These are phyloP conservation scores for Albula glossodonta DNA, from an alignment of 2,113 vertebrate species.

Conservation along the genomic window DNA sequence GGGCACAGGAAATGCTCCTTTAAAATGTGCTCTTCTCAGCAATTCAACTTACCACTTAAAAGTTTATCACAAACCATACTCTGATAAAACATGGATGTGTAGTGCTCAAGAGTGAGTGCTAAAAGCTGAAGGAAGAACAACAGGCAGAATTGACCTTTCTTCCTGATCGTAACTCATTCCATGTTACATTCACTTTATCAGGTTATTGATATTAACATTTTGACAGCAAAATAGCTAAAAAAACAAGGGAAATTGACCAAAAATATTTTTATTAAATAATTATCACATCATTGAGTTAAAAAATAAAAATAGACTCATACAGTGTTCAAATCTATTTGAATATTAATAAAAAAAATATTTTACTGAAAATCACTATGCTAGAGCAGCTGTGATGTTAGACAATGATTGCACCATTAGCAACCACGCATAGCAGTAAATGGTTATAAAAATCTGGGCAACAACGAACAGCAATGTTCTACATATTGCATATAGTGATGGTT, in stretches of 20 bases:
- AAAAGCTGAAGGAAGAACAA: not conserved
- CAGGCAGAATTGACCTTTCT: not conserved
- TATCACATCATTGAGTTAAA: too few species aligned
- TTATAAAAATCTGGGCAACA: conserved; percentile 63
- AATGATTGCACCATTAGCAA: conserved; percentile 61
- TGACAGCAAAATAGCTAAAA: too few species aligned
- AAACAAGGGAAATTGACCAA: too few species aligned
- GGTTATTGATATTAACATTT: too few species aligned
- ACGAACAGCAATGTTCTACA: conserved; percentile 43
- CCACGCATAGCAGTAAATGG: conserved; percentile 55
- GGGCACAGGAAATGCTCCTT: not conserved
- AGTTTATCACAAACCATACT: not conserved
- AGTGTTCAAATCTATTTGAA: conserved; percentile 38
- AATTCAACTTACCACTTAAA: not conserved
- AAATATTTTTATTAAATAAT: too few species aligned
- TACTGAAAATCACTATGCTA: conserved; percentile 27
- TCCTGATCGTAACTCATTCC: too few species aligned
- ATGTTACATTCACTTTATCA: too few species aligned
- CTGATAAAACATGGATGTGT: not conserved
- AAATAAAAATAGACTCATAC: too few species aligned
- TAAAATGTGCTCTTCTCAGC: not conserved
- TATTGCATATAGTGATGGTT: conserved; percentile 32
- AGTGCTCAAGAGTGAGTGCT: not conserved
- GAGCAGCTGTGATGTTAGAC: conserved; percentile 41
- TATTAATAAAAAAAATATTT: conserved; percentile 53